Percentiles rank a stretch among this genome's conserved stretches.
Evolutionary conservation across 2,888 invertebrate genomes (phyloP).

Genomic region (Hydroisotoma schaefferi): DNA sequence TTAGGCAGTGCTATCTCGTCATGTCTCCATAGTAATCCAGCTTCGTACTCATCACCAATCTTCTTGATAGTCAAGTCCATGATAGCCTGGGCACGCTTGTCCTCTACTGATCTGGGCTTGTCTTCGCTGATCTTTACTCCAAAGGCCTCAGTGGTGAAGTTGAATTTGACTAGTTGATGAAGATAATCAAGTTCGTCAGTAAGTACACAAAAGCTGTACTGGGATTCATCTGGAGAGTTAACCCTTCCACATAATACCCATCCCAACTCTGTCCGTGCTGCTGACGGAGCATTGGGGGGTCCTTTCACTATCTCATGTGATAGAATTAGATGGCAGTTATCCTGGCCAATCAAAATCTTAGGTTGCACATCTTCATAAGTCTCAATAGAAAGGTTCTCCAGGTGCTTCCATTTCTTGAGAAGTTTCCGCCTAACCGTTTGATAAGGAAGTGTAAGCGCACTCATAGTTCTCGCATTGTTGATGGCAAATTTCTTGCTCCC

Average conservation of each 20-base stretch:
- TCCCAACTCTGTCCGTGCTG: constrained; percentile 13
- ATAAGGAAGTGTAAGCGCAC: neutral
- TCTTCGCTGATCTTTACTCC: neutral
- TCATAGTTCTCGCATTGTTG: neutral
- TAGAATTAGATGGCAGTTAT: constrained; percentile 13
- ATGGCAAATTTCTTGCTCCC: neutral
- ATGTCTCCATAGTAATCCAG: constrained; percentile 22
- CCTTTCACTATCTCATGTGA: constrained; percentile 5
- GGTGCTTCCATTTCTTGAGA: neutral
- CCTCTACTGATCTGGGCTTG: constrained; percentile 1
- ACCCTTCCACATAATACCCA: constrained; percentile 20
- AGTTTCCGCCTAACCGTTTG: neutral
- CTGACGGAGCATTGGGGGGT: constrained; percentile 13
- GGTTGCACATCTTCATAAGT: constrained; percentile 3
- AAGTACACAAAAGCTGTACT: neutral
- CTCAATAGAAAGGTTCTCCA: neutral
- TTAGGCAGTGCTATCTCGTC: constrained; percentile 12
- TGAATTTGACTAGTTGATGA: neutral
- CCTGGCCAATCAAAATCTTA: constrained; percentile 19
- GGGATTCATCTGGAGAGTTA: neutral
- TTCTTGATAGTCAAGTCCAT: neutral
- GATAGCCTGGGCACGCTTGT: constrained; percentile 1
- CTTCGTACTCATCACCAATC: constrained; percentile 16
- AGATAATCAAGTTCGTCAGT: neutral
- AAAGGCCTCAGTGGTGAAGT: neutral